phyloP scores from a whole-genome alignment of 1,140 invertebrate genomes.

The Drosophila sulfurigaster region DNA sequence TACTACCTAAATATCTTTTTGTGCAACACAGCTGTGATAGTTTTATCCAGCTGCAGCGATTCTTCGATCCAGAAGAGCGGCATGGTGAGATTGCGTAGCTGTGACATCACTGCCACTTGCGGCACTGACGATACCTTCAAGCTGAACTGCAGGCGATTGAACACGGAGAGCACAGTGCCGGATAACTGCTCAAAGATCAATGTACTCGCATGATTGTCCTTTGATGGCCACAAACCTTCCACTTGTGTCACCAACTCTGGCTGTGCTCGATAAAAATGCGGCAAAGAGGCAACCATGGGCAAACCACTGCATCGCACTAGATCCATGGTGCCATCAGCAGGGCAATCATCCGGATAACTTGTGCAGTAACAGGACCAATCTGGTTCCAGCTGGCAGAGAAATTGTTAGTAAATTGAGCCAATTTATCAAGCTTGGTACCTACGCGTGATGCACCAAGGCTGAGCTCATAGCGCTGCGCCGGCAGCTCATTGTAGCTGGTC shows the following conservation, averaged over 20 bases:
- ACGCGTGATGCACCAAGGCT: constrained; percentile 86
- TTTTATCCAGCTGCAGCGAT: constrained; percentile 86
- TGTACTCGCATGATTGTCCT: constrained; percentile 89
- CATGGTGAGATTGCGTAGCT: constrained; percentile 87
- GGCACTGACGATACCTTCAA: constrained; percentile 87
- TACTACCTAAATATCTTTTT: constrained; percentile 85
- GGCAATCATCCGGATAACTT: constrained; percentile 85
- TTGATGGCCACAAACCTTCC: constrained; percentile 89
- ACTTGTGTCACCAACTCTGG: constrained; percentile 88
- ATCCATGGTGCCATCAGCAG: constrained; percentile 90
- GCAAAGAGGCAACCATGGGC: constrained; percentile 86
- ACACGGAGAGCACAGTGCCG: constrained; percentile 88
- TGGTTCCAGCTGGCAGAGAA: constrained; percentile 85
- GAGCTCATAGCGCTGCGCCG: constrained; percentile 88
- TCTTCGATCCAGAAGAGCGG: constrained; percentile 92
- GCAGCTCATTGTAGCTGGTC: constrained; percentile 87
- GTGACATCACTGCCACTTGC: constrained; percentile 88
- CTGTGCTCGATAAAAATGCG: constrained; percentile 92
- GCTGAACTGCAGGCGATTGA: constrained; percentile 90
- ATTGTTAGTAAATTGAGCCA: not conserved
- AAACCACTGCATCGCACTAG: constrained; percentile 86
- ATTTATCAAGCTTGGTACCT: not conserved
- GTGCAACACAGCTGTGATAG: constrained; percentile 86
- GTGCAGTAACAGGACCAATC: constrained; percentile 90
- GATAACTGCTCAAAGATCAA: constrained; percentile 91